Percentiles rank a stretch among this genome's conserved stretches.
phyloP scores from a whole-genome alignment of 2,888 invertebrate species.

The Orchestes rusci region DNA sequence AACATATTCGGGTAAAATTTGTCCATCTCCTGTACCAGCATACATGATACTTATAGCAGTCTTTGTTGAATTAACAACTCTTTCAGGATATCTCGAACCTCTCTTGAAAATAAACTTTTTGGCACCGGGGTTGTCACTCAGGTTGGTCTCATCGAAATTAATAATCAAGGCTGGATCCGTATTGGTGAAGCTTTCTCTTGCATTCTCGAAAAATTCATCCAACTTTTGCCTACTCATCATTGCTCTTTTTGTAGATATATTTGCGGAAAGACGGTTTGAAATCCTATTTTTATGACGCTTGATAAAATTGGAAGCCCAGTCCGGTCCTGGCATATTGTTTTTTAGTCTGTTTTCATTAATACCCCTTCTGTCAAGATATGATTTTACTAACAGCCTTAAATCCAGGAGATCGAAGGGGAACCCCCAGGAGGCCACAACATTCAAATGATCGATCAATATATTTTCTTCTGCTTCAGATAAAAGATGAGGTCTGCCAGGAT shows the following conservation, averaged over 20 bases:
- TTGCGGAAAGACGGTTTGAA: conserved; percentile 6
- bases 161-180: conserved; percentile 9
- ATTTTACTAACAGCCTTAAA: conserved; percentile 9
- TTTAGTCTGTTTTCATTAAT: neutral
- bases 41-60: conserved; percentile 18
- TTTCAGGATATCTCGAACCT: conserved; percentile 19
- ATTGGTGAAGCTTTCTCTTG: conserved; percentile 1
- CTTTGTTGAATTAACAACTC: conserved; percentile 18
- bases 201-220: conserved; percentile 4
- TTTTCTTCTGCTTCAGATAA: conserved; percentile 15
- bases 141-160: conserved; percentile 23
- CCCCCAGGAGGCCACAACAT: conserved; percentile 13
- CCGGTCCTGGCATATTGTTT: conserved; percentile 6
- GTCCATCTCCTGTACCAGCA: conserved; percentile 34
- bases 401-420: conserved; percentile 9
- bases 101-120: conserved; percentile 18
- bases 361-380: conserved; percentile 10
- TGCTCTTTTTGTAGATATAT: conserved; percentile 14
- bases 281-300: conserved; percentile 6
- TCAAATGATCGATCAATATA: conserved; percentile 15
- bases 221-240: neutral
- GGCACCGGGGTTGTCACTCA: conserved; percentile 18
- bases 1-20: conserved; percentile 38
- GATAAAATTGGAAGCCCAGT: conserved; percentile 7
- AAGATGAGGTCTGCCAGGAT: conserved; percentile 11